Percentiles rank a stretch among this genome's conserved stretches.
Conservation (phyloP, 2,113 vertebrate genomes). For the Cairina moschata region DNA sequence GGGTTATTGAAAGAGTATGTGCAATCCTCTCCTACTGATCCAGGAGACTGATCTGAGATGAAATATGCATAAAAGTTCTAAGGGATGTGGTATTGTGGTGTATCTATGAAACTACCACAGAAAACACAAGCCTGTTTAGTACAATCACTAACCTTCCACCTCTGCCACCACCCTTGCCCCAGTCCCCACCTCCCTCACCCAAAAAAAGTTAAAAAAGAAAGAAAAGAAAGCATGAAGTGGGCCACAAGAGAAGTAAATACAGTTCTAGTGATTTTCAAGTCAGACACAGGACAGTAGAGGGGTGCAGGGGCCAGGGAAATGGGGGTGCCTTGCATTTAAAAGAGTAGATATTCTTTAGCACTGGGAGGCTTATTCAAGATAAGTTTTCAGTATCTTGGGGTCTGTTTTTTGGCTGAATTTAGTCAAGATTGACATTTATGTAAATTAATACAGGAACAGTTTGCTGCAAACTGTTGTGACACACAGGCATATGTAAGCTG, state of each 20-base stretch:
- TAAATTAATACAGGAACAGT: not conserved
- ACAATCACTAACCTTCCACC: not conserved
- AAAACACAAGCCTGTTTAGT: not conserved
- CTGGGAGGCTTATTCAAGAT: not conserved
- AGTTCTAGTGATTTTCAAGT: not conserved
- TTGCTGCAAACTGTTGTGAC: not conserved
- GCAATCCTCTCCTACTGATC: not conserved
- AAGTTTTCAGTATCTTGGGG: not conserved
- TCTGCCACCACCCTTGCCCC: too few relatives aligned
- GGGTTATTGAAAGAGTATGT: not conserved
- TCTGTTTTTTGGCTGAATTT: not conserved
- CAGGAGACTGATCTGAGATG: not conserved
- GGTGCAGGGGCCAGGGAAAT: not conserved
- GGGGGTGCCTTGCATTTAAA: not conserved
- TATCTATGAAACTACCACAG: not conserved
- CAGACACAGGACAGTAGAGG: not conserved
- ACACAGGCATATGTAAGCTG: not conserved
- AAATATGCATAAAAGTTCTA: not conserved
- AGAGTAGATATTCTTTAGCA: not conserved
- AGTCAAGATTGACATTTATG: not conserved
- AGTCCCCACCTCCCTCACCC: too few relatives aligned
- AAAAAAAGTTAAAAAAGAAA: too few relatives aligned
- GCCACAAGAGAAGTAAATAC: not conserved
- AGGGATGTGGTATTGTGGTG: not conserved
- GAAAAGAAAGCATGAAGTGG: accelerated